Evolutionary conservation across 2,888 invertebrate genomes (phyloP), one percentile per base, ranked within the genome.

Genomic region (Patella caerulea): DNA sequence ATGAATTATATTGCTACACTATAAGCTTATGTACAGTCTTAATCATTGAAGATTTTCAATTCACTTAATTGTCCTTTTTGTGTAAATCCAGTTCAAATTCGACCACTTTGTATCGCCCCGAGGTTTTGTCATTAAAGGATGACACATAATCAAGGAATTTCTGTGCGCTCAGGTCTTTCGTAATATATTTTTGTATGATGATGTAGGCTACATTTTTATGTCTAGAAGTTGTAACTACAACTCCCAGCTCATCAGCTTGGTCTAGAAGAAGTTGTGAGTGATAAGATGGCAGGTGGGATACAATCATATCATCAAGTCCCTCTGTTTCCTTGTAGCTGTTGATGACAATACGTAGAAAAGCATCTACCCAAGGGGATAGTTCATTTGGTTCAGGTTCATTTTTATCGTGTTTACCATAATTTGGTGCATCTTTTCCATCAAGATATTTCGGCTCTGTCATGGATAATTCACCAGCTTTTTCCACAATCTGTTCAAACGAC

Each of bases 401-500:
- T 24, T 65, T 24, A 0, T 19, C 17, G n/a, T 2, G 24, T 65
- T 19, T 19, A 24, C 24, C 12, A 24, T 65, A 65, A 9, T 9
- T 65, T 14, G 65, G 65, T 65, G 65, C 2, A 24, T 11, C 24
- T 15, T 65, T 65, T 9, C 65, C 65, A 24, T 65, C 65, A 12
- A 65, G 65, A 65, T 24, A 24, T 65, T 65, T 65, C 0, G 65
- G 65, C 24, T 65, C 19, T 0, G 65, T 24, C 65, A 65, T 65
- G 9, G 19, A 65, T 12, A 65, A 24, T 14, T 65, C 65, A 11
- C 65, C 65, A 24, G 65, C 65, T 15, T 65, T 65, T n/a, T 65
- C 65, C 65, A 65, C 65, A 24, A 65, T 65, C 65, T 65, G 65
- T 65, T 65, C 65, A 65, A 65, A 65, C 3, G 65, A 24, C 24